These are phyloP conservation scores for Botia kubotai DNA, from an alignment of 2,797 vertebrate genomes.

Conservation along the genomic window DNA sequence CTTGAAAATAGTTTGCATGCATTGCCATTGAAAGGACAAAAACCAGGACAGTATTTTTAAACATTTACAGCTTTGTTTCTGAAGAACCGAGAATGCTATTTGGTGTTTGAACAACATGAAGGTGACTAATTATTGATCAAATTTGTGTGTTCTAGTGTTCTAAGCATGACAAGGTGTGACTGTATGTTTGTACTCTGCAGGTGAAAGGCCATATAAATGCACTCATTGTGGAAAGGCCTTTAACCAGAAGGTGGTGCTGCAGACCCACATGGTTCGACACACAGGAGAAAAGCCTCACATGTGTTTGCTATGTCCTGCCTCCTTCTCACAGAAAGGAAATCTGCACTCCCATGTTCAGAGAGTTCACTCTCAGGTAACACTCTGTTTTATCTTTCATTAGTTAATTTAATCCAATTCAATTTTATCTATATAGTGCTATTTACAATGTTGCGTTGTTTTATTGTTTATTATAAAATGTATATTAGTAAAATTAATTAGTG, in stretches of 20 bases:
- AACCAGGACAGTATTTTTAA: no score
- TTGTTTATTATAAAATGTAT: no score
- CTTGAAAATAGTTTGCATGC: no score
- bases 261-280: conserved; percentile 98
- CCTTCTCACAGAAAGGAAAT: conserved; percentile 98
- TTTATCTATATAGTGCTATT: no score
- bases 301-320: conserved; percentile 94
- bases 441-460: no score
- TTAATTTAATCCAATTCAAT: not conserved
- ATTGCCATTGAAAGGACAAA: no score
- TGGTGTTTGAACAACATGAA: no score
- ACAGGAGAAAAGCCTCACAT: conserved; percentile 97
- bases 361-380: conserved; percentile 93
- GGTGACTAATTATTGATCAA: no score
- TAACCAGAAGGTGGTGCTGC: conserved; percentile 99
- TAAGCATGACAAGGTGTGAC: not conserved
- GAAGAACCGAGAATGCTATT: no score
- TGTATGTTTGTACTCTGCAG: conserved; percentile 69
- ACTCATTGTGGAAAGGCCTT: conserved; percentile 93
- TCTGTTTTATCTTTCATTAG: not conserved
- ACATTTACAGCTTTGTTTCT: no score
- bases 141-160: not conserved
- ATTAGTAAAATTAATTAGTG: no score
- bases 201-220: conserved; percentile 95
- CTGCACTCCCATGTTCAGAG: conserved; percentile 96